phyloP scores from a whole-genome alignment of 1,140 invertebrate genomes.

The Drepana arcuata region DNA sequence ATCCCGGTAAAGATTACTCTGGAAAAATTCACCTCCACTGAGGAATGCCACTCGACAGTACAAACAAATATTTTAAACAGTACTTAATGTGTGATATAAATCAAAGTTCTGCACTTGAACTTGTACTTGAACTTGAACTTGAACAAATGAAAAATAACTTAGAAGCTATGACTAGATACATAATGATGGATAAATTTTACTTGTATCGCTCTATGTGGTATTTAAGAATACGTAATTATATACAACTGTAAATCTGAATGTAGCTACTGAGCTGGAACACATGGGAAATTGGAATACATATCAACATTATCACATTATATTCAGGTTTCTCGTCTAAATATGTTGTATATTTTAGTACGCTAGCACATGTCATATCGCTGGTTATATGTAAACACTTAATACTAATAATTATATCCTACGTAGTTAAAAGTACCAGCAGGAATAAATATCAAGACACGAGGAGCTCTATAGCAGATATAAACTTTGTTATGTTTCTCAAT shows the following conservation, averaged over 20 bases:
- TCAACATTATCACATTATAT: background rate
- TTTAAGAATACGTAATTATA: too few relatives aligned
- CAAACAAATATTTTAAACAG: slow-evolving; percentile 41
- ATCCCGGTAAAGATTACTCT: slow-evolving; percentile 99
- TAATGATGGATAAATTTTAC: background rate
- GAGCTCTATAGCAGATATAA: slow-evolving; percentile 3
- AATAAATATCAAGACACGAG: too few relatives aligned
- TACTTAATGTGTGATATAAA: slow-evolving; percentile 17
- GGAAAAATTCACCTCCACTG: slow-evolving; percentile 74
- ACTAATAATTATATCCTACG: too few relatives aligned
- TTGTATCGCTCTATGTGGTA: too few relatives aligned
- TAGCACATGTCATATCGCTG: too few relatives aligned
- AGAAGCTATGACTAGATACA: background rate
- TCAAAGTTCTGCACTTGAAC: slow-evolving; percentile 22
- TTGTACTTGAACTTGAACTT: slow-evolving; percentile 2
- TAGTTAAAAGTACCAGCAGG: too few relatives aligned
- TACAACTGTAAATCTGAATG: too few relatives aligned
- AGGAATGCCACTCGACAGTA: slow-evolving; percentile 60
- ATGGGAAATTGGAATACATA: too few relatives aligned
- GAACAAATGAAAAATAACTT: background rate
- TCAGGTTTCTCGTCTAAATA: background rate
- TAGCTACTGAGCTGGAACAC: too few relatives aligned
- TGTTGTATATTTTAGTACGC: too few relatives aligned
- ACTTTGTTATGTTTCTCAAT: slow-evolving; percentile 1
- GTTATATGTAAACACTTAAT: too few relatives aligned